These are phyloP conservation scores for Ataeniobius toweri DNA, from an alignment of 2,797 vertebrate species.

Conservation along the genomic window DNA sequence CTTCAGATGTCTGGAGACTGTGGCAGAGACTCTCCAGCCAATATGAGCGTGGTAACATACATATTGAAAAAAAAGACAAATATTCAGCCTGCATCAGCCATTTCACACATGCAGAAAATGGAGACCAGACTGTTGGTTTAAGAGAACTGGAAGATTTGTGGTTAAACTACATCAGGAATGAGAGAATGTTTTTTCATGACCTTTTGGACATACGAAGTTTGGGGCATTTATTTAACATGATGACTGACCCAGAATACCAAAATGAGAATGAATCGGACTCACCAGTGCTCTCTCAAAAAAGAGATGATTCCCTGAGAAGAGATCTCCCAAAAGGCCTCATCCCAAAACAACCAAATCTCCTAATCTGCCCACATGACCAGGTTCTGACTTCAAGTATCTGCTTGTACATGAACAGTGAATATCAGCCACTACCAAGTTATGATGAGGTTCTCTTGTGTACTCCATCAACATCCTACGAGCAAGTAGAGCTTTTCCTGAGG, in stretches of 20 bases:
- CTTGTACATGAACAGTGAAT: constrained; percentile 83
- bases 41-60: constrained; percentile 22
- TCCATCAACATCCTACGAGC: constrained; percentile 80
- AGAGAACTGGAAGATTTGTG: constrained; percentile 75
- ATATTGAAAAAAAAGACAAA: constrained; percentile 16
- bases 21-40: constrained; percentile 47
- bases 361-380: constrained; percentile 81
- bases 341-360: constrained; percentile 83
- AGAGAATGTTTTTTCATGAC: constrained; percentile 70
- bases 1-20: constrained; percentile 44
- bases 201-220: constrained; percentile 82
- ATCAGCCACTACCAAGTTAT: constrained; percentile 82
- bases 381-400: constrained; percentile 83
- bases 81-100: neutral
- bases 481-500: constrained; percentile 87
- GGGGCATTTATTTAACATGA: constrained; percentile 76
- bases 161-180: constrained; percentile 76
- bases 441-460: constrained; percentile 90
- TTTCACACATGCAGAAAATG: constrained; percentile 7
- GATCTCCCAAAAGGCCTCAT: constrained; percentile 78
- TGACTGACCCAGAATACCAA: constrained; percentile 55
- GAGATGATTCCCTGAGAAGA: constrained; percentile 53
- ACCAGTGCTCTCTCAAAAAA: constrained; percentile 11
- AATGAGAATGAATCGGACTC: constrained; percentile 48
- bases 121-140: constrained; percentile 31